These are phyloP conservation scores for Chondrosia reniformis DNA, from an alignment of 37 sponge, comb jelly and placozoan genomes.

Conservation along the genomic window DNA sequence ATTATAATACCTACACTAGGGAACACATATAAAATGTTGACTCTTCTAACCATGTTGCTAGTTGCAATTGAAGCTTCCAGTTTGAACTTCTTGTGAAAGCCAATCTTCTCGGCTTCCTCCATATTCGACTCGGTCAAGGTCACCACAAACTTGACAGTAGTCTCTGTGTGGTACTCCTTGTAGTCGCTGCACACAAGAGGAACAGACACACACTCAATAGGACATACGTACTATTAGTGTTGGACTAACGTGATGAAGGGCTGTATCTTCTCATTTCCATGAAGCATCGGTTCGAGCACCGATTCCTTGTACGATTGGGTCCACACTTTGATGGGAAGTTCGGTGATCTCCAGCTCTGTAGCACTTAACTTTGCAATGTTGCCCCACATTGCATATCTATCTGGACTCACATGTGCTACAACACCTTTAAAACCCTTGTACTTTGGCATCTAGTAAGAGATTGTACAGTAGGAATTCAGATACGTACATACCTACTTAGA, in stretches of 20 bases:
- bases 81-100: conserved; percentile 94
- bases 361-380: conserved; percentile 52
- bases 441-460: conserved; percentile 44
- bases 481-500: not conserved
- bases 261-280: conserved; percentile 82
- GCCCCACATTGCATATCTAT: conserved; percentile 76
- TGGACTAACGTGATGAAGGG: conserved; percentile 73
- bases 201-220: not conserved
- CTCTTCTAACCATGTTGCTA: conserved; percentile 59
- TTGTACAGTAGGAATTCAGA: not conserved
- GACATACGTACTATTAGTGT: not conserved
- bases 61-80: conserved; percentile 66
- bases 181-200: conserved; percentile 67
- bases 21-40: no score
- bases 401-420: conserved; percentile 74
- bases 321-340: conserved; percentile 89
- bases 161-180: conserved; percentile 97
- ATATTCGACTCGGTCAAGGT: conserved; percentile 64
- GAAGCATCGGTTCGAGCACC: conserved; percentile 83
- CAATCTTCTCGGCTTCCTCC: conserved; percentile 54
- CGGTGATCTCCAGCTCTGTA: conserved; percentile 87
- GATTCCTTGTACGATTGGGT: conserved; percentile 95
- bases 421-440: conserved; percentile 76
- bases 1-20: not conserved
- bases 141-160: conserved; percentile 91